Conservation (phyloP, 2,113 vertebrate species). For the Fregata magnificens region DNA sequence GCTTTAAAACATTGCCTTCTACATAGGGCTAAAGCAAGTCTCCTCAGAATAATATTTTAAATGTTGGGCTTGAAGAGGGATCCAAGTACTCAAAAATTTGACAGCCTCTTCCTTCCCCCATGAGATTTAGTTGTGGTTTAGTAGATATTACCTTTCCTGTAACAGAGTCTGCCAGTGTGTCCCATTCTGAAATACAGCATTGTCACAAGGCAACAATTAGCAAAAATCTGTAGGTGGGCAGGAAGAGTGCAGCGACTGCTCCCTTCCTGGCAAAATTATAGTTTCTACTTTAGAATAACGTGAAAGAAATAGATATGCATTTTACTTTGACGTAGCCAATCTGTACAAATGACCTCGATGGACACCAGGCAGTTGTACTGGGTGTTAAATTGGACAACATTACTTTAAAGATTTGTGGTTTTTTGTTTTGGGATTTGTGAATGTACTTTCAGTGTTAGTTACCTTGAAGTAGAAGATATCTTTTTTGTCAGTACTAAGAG, state of each 20-base stretch:
- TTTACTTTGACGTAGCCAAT: not conserved
- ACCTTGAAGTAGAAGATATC: not conserved
- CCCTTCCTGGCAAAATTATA: not conserved
- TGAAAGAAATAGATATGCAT: not conserved
- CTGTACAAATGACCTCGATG: not conserved
- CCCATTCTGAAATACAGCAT: not conserved
- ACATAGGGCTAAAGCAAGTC: not conserved
- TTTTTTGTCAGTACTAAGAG: not conserved
- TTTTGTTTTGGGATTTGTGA: not conserved
- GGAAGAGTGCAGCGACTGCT: not conserved
- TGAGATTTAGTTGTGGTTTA: not conserved
- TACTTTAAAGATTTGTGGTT: not conserved
- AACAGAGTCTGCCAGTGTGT: not conserved
- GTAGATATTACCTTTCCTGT: not conserved
- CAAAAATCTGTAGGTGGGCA: not conserved
- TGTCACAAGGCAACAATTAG: not conserved
- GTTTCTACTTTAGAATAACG: not conserved
- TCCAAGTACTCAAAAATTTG: not conserved
- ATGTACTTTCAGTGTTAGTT: not conserved
- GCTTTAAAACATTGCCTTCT: not conserved
- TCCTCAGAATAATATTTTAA: not conserved
- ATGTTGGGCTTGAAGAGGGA: not conserved
- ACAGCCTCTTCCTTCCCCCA: not conserved
- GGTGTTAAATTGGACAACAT: not conserved
- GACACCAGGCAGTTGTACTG: not conserved